Evolutionary conservation across 2,797 vertebrate species (phyloP).

Genomic region (Nannoperca obscura): DNA sequence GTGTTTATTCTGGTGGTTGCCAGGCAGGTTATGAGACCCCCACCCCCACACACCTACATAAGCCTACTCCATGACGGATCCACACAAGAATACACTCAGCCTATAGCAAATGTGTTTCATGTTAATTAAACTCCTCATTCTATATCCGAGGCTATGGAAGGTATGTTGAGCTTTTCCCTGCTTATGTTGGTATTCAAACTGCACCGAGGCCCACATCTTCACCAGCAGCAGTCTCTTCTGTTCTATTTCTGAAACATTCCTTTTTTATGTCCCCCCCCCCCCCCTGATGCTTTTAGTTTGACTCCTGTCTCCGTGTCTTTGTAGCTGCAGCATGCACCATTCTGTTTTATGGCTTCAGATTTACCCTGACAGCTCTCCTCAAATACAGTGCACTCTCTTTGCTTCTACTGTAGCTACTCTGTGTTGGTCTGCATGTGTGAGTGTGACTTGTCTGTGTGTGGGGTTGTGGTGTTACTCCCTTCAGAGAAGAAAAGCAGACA

Average conservation of each 20-base stretch:
- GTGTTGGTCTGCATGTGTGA: constrained; percentile 32
- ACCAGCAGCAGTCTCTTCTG: constrained; percentile 50
- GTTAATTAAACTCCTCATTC: constrained; percentile 52
- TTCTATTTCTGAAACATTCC: constrained; percentile 69
- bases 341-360: constrained; percentile 58
- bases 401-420: constrained; percentile 40
- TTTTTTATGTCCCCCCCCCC: constrained; percentile 60
- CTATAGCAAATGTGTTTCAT: constrained; percentile 46
- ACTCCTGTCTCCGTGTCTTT: constrained; percentile 63
- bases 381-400: constrained; percentile 29
- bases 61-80: constrained; percentile 45
- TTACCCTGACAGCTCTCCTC: constrained; percentile 61
- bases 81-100: constrained; percentile 35
- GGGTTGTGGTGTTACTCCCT: constrained; percentile 6
- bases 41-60: constrained; percentile 36
- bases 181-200: constrained; percentile 53
- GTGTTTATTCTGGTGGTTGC: constrained; percentile 81
- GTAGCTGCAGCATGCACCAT: constrained; percentile 66
- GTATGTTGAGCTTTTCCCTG: constrained; percentile 55
- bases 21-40: constrained; percentile 77
- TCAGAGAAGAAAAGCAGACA: constrained; percentile 12
- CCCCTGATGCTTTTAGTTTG: constrained; percentile 56
- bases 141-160: constrained; percentile 34
- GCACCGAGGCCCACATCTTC: constrained; percentile 47
- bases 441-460: constrained; percentile 21